Conservation (phyloP, 2,113 vertebrate species). For the Felis catus region DNA sequence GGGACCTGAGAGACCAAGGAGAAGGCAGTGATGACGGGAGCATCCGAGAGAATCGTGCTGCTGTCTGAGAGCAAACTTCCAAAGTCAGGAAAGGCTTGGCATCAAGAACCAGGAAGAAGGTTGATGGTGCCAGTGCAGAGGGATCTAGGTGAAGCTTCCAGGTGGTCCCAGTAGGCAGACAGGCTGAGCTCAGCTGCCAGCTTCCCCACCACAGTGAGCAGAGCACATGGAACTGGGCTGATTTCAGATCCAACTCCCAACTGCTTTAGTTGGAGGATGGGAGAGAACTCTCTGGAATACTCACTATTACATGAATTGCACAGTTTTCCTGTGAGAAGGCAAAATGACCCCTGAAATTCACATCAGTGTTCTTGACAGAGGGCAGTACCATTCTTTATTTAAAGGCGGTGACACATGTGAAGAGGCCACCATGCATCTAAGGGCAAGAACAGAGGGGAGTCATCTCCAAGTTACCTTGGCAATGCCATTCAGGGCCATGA, state of each 20-base stretch:
- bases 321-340: conserved; percentile 8
- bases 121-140: too few relatives aligned
- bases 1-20: neutral
- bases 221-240: neutral
- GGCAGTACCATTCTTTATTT: conserved; percentile 49
- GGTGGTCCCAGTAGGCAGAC: neutral
- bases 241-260: neutral
- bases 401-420: neutral
- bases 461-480: neutral
- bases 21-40: neutral
- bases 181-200: neutral
- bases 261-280: neutral
- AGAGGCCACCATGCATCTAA: neutral
- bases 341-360: conserved; percentile 30
- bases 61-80: neutral
- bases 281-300: neutral
- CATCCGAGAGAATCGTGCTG: neutral
- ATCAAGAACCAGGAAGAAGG: neutral
- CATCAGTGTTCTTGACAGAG: neutral
- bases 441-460: neutral
- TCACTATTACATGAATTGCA: neutral
- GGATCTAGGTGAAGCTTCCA: too few relatives aligned
- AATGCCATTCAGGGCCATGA: neutral
- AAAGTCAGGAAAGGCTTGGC: neutral
- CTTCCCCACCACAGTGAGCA: neutral